Percentiles rank a stretch among this genome's conserved stretches.
Evolutionary conservation across 2,797 vertebrate genomes (phyloP).

Genomic region (Phrynocephalus forsythii): DNA sequence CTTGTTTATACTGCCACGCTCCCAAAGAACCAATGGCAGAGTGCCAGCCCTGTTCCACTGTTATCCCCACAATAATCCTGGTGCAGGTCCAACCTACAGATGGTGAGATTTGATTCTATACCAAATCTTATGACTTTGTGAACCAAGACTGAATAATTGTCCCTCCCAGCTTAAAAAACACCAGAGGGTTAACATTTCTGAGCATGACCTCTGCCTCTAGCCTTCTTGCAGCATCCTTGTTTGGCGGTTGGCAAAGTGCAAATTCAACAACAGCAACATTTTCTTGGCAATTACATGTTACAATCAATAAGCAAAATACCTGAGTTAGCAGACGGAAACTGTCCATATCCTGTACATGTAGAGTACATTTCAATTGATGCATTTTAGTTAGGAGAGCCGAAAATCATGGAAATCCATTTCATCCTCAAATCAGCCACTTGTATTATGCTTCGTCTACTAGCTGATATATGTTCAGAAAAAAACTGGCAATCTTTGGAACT

Average conservation of each 20-base stretch:
- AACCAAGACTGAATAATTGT: neutral
- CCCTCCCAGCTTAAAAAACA: neutral
- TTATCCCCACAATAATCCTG: neutral
- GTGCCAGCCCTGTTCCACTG: neutral
- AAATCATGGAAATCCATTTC: neutral
- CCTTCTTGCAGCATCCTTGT: neutral
- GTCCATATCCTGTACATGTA: neutral
- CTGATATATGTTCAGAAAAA: conserved; percentile 21
- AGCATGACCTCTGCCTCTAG: neutral
- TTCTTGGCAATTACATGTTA: neutral
- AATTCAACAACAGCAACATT: neutral
- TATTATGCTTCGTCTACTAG: conserved; percentile 67
- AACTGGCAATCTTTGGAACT: neutral
- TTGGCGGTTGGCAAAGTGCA: neutral
- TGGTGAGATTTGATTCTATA: neutral
- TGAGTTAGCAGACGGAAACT: neutral
- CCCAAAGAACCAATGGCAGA: neutral
- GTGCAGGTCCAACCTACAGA: neutral
- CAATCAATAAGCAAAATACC: neutral
- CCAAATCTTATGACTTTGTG: neutral
- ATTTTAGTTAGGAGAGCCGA: neutral
- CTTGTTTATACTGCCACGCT: neutral
- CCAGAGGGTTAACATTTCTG: neutral
- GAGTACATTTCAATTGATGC: neutral
- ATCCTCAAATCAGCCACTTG: conserved; percentile 24